These are phyloP conservation scores for Drosophila atroscutellata DNA, from an alignment of 2,888 invertebrate species.

Conservation along the genomic window DNA sequence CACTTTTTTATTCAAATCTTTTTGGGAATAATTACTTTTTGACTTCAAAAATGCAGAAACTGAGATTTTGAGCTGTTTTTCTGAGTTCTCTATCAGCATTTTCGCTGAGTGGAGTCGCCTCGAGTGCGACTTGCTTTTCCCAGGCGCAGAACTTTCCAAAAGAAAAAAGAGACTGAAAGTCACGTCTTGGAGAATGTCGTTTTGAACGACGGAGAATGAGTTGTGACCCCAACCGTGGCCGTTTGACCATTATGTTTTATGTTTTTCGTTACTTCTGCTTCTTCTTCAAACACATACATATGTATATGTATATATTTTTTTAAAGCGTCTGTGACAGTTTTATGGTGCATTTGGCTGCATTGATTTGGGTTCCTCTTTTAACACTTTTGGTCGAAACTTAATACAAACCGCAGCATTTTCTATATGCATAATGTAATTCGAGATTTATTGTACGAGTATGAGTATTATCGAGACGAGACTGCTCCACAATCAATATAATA, in stretches of 20 bases:
- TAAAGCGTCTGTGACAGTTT: slow-evolving; percentile 66
- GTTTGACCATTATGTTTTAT: slow-evolving; percentile 71
- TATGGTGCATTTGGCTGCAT: slow-evolving; percentile 69
- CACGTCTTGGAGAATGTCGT: slow-evolving; percentile 46
- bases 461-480: slow-evolving; percentile 55
- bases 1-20: background rate
- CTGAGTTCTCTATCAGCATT: background rate
- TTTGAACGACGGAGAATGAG: slow-evolving; percentile 24
- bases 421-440: slow-evolving; percentile 71
- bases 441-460: slow-evolving; percentile 71
- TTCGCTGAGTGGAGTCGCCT: slow-evolving; percentile 15
- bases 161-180: slow-evolving; percentile 41
- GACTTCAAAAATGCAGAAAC: background rate
- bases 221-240: slow-evolving; percentile 50
- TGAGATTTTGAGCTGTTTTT: background rate
- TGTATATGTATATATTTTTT: background rate
- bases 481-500: slow-evolving; percentile 8
- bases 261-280: slow-evolving; percentile 25
- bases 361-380: slow-evolving; percentile 66
- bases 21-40: background rate
- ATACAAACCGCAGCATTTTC: slow-evolving; percentile 71
- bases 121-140: slow-evolving; percentile 44
- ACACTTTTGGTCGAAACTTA: slow-evolving; percentile 70
- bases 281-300: background rate
- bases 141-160: slow-evolving; percentile 69